Evolutionary conservation across 2,888 invertebrate species (phyloP).

Genomic region (Prosapia bicincta): DNA sequence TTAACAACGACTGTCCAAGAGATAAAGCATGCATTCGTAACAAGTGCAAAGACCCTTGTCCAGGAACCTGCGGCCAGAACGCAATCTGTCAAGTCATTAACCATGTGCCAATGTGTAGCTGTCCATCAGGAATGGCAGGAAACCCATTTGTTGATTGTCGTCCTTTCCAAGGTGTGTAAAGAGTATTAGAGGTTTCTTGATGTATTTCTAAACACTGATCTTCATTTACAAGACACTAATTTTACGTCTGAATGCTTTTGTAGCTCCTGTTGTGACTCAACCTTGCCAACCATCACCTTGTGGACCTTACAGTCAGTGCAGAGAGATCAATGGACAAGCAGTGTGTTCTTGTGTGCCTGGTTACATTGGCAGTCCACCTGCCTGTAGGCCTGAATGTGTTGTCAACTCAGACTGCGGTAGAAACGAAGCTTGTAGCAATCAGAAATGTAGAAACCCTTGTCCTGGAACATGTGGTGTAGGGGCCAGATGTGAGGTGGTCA

Average conservation of each 20-base stretch:
- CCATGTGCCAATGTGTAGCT: conserved; percentile 47
- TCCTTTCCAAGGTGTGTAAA: conserved; percentile 51
- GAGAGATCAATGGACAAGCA: conserved; percentile 42
- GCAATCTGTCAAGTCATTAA: conserved; percentile 65
- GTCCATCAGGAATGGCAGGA: conserved; percentile 29
- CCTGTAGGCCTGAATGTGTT: conserved; percentile 52
- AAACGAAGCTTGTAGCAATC: conserved; percentile 52
- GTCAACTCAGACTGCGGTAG: conserved; percentile 52
- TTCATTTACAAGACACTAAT: too few species aligned
- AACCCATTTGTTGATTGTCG: conserved; percentile 60
- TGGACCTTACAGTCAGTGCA: conserved; percentile 45
- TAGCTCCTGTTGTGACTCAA: conserved; percentile 43
- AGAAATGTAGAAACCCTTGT: conserved; percentile 53
- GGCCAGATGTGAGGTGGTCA: conserved; percentile 66
- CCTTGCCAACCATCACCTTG: conserved; percentile 65
- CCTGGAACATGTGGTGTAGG: conserved; percentile 58
- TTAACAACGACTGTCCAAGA: conserved; percentile 58
- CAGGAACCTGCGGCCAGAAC: conserved; percentile 60
- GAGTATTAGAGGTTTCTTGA: too few species aligned
- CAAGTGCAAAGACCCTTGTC: conserved; percentile 63
- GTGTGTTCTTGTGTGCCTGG: conserved; percentile 42
- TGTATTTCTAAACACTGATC: too few species aligned
- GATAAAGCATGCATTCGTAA: conserved; percentile 60
- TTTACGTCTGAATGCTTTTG: too few species aligned
- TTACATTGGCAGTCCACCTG: conserved; percentile 46